phyloP scores from a whole-genome alignment of 2,888 invertebrate species.

The Polydrusus tereticollis region DNA sequence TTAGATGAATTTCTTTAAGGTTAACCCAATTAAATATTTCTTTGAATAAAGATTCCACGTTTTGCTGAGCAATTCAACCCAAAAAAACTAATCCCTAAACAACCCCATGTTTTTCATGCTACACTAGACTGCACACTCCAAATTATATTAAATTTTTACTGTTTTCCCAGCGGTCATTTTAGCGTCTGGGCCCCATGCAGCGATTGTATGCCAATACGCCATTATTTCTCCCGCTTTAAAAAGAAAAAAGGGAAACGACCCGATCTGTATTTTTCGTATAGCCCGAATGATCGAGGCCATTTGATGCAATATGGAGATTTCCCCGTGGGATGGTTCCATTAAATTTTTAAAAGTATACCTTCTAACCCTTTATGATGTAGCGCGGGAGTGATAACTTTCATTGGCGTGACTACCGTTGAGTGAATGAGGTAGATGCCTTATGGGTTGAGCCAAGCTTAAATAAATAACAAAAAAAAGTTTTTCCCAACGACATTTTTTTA shows the following conservation, averaged over 20 bases:
- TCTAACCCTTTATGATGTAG: background rate
- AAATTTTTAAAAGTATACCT: background rate
- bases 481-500: no score
- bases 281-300: constrained; percentile 11
- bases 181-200: constrained; percentile 23
- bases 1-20: no score
- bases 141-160: constrained; percentile 35
- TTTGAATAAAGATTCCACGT: background rate
- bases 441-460: no score
- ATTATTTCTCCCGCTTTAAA: background rate
- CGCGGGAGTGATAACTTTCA: background rate
- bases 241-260: background rate
- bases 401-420: no score
- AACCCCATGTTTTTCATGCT: constrained; percentile 23
- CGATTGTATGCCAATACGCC: constrained; percentile 10
- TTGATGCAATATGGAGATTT: constrained; percentile 8
- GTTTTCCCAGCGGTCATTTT: constrained; percentile 35
- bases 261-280: background rate
- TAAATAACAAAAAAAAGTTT: no score
- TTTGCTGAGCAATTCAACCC: background rate
- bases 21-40: background rate
- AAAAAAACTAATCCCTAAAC: background rate
- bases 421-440: no score
- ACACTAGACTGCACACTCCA: constrained; percentile 25
- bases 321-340: constrained; percentile 1